phyloP scores from a whole-genome alignment of 2,888 invertebrate species.

The Helicoverpa assulta region DNA sequence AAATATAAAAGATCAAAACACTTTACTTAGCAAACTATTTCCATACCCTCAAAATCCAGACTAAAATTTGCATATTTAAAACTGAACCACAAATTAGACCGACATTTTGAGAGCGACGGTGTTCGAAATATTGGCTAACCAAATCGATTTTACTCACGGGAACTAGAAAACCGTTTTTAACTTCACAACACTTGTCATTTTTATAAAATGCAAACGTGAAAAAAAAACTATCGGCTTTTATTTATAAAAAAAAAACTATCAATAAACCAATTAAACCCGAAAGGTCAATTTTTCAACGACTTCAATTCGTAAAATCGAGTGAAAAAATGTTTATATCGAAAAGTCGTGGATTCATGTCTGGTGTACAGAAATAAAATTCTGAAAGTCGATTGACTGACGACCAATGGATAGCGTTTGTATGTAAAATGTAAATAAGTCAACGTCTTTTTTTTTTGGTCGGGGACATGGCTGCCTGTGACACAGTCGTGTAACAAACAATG shows the following conservation, averaged over 20 bases:
- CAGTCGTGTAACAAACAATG: constrained; percentile 10
- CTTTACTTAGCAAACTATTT: constrained; percentile 23
- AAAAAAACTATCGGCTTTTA: constrained; percentile 20
- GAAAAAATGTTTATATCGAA: constrained; percentile 59
- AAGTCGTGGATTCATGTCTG: constrained; percentile 63
- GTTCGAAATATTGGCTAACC: constrained; percentile 35
- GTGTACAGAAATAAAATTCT: constrained; percentile 61
- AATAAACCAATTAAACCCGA: constrained; percentile 56
- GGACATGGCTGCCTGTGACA: constrained; percentile 40
- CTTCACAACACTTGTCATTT: constrained; percentile 27
- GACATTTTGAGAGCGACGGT: constrained; percentile 33
- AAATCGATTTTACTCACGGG: constrained; percentile 30
- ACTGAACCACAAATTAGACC: constrained; percentile 37
- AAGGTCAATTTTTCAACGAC: constrained; percentile 50
- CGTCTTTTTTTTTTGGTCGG: constrained; percentile 57
- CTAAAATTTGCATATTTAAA: constrained; percentile 55
- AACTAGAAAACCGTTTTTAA: constrained; percentile 58
- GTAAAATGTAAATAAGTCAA: constrained; percentile 68
- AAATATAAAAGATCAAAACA: constrained; percentile 13
- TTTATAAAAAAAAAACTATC: constrained; percentile 42
- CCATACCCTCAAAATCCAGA: constrained; percentile 25
- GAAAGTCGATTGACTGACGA: constrained; percentile 66
- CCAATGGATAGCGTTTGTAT: constrained; percentile 66
- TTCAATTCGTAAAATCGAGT: constrained; percentile 48
- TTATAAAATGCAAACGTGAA: constrained; percentile 31